Conservation (phyloP, 37 sponge, comb jelly and placozoan species). For the Bolinopsis microptera region DNA sequence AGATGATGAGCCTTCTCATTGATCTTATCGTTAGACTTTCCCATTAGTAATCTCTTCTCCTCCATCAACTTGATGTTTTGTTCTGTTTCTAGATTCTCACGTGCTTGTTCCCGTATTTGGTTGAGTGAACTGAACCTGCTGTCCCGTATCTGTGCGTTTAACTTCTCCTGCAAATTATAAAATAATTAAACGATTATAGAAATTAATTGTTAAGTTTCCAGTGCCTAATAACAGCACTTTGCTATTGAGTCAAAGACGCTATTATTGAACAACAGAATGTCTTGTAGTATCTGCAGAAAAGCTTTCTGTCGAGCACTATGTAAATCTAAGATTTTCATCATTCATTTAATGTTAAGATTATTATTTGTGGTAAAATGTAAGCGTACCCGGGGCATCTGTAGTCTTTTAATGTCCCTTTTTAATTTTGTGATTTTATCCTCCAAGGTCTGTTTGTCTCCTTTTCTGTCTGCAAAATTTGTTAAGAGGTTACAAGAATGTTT, state of each 20-base stretch:
- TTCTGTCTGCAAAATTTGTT: constrained; percentile 6
- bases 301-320: too few relatives aligned
- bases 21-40: constrained; percentile 19
- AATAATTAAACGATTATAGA: not conserved
- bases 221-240: too few relatives aligned
- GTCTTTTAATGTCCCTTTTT: constrained; percentile 40
- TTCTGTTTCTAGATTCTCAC: constrained; percentile 58
- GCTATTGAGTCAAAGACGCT: too few relatives aligned
- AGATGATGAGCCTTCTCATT: not conserved
- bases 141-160: constrained; percentile 8
- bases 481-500: too few relatives aligned
- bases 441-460: constrained; percentile 45
- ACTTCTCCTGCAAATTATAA: constrained; percentile 31
- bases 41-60: constrained; percentile 44
- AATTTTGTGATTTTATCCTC: constrained; percentile 60
- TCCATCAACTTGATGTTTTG: constrained; percentile 54
- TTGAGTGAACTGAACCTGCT: constrained; percentile 61
- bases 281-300: too few relatives aligned
- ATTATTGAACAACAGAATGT: too few relatives aligned
- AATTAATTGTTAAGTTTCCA: too few relatives aligned
- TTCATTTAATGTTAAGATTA: too few relatives aligned
- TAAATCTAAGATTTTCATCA: too few relatives aligned
- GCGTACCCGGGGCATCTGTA: constrained; percentile 55
- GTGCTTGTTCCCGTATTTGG: constrained; percentile 44
- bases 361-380: too few relatives aligned